phyloP scores from a whole-genome alignment of 2,113 vertebrate species.

The Uria aalge region DNA sequence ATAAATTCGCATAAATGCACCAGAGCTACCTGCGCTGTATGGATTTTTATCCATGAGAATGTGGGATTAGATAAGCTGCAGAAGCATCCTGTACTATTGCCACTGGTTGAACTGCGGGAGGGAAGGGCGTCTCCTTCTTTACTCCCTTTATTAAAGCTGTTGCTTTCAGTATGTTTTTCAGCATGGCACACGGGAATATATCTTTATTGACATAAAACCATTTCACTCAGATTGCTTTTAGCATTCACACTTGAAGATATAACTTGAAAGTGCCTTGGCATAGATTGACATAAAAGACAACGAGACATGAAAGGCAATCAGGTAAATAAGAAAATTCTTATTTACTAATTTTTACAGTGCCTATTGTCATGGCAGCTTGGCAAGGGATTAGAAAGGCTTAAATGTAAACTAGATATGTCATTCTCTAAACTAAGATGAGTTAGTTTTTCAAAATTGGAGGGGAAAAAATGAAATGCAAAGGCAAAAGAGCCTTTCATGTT shows the following conservation, averaged over 20 bases:
- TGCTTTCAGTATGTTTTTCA: neutral
- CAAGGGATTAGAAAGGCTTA: constrained; percentile 12
- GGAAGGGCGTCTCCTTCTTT: neutral
- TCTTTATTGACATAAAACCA: neutral
- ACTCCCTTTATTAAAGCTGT: neutral
- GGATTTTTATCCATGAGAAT: neutral
- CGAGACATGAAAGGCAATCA: constrained; percentile 11
- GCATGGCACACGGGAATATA: neutral
- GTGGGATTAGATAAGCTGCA: neutral
- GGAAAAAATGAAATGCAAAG: neutral
- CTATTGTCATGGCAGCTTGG: neutral
- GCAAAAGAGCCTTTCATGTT: neutral
- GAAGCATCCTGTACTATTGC: neutral
- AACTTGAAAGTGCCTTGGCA: neutral
- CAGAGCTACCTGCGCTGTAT: neutral
- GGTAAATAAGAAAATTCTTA: constrained; percentile 19
- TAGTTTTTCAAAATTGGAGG: neutral
- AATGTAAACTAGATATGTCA: constrained; percentile 21
- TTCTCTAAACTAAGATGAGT: constrained; percentile 15
- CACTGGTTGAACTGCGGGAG: neutral
- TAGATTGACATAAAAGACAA: neutral
- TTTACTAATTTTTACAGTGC: constrained; percentile 13
- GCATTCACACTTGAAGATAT: neutral
- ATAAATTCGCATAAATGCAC: neutral
- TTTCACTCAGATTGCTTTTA: neutral